Evolutionary conservation across 2,888 invertebrate genomes (phyloP).

Genomic region (Chironomus riparius): DNA sequence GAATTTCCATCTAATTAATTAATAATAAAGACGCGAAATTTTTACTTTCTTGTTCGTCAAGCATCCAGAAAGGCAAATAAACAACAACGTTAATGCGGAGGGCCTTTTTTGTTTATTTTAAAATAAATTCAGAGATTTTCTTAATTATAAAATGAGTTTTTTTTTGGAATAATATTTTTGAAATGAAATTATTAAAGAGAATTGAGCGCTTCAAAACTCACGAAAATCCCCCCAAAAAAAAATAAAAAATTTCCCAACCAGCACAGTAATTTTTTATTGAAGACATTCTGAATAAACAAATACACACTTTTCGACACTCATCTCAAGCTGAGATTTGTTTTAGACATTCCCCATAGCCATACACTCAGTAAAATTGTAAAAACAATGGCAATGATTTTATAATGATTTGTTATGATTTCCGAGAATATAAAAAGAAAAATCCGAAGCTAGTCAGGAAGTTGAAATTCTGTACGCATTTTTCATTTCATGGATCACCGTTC

Average conservation of each 20-base stretch:
- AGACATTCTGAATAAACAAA: constrained; percentile 12
- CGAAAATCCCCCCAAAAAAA: too few relatives aligned
- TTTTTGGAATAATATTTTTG: too few relatives aligned
- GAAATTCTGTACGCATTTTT: not conserved
- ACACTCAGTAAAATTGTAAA: not conserved
- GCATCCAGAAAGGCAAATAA: not conserved
- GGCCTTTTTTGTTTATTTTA: constrained; percentile 2
- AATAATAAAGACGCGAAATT: constrained; percentile 1
- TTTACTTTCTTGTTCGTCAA: not conserved
- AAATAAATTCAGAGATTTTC: not conserved
- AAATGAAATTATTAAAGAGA: too few relatives aligned
- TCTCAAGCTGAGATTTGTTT: constrained; percentile 18
- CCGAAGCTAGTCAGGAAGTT: not conserved
- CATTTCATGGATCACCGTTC: not conserved
- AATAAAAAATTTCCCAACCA: too few relatives aligned
- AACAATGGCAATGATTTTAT: not conserved
- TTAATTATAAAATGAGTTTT: too few relatives aligned
- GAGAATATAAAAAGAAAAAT: not conserved
- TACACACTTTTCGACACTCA: constrained; percentile 4
- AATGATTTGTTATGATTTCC: not conserved
- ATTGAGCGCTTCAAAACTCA: too few relatives aligned
- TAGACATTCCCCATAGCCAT: not conserved
- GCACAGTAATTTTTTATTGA: too few relatives aligned
- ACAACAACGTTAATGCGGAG: not conserved
- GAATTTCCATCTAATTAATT: constrained; percentile 12